Evolutionary conservation across 1,140 invertebrate species (phyloP), one percentile per base, ranked within the genome.

Genomic region (Sminthurides bifidus): DNA sequence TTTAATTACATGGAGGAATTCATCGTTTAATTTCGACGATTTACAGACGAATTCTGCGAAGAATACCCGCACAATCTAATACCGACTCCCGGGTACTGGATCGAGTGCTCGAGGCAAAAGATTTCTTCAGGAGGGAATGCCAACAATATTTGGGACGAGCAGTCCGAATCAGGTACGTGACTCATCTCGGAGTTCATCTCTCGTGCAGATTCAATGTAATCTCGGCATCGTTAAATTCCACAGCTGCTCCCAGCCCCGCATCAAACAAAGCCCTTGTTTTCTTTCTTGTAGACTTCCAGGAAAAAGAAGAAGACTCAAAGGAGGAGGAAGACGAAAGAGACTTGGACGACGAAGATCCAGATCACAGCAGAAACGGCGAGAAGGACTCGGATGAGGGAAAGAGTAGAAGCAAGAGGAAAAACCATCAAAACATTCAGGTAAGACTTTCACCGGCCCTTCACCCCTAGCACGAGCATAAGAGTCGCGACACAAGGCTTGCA

Each of bases 51-150:
- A 71, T 87, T 91, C 69, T 94, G 90, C 69, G 82, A 87, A 68
- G 87, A 91, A 67, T 92, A 85, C 73, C 89, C 89, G 0, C 89
- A 94, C 72, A 88, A 83, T 68, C 76, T 93, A 61, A 83, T 89
- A 52, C 84, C 86, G 0, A 90, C 87, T 0, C 86, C 89, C 0
- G 89, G 89, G 27, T 93, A 94, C 72, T 94, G 90, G 90, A 89
- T 93, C 66, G 90, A 94, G 71, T 94, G 90, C 69, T 90, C 87
- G 0, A 75, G 87, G 27, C 87, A 89, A 69, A 87, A 89, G 72
- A 88, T 88, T 54, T 55, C 59, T 4, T 77, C 81, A 8, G 43
- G 48, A 29, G 51, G 41, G n/a, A 57, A 56, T 41, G 77, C 83
- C 1, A 83, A 85, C 68, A 85, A 82, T 21, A 85, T 87, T 51